Evolutionary conservation across 2,113 vertebrate genomes (phyloP), one percentile per base, ranked within the genome.

Genomic region (Macquaria ambigua): DNA sequence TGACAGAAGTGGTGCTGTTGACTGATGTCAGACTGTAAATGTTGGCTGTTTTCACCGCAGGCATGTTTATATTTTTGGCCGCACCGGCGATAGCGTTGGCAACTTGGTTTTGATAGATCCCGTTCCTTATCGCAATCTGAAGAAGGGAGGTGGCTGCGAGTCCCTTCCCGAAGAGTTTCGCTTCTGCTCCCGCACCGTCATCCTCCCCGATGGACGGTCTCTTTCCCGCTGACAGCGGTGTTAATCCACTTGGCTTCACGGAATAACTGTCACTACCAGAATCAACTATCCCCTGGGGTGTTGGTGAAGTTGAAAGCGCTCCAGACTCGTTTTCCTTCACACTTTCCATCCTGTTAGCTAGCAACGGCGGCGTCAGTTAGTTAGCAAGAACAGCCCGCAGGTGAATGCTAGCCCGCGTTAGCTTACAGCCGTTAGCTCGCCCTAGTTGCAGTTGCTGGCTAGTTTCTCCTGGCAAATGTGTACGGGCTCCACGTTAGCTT

Each of bases 121-220:
- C 94, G 82, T 95, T 95, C 41, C 95, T 59, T 18, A 95, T 95
- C 23, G 94, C 94, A 5, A 94, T 94, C 83, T 94, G 94, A 25
- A 96, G 94, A 34, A 95, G 92, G 90, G 95, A 94, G 92, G 92
- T 94, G 90, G 94, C 89, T 3, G 92, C 92, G 0, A 93, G 90
- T 37, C 93, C 95, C 80, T 93, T 94, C 48, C 90, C 93, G 66
- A 94, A 94, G 81, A 94, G 92, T 86, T 94, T 94, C 55, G 93
- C 84, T 76, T 95, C 95, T 8, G 93, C 92, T 76, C 91, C 93
- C 9, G 86, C 93, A 8, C 87, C 86, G 56, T 95, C 94, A 80
- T 94, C 93, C 67, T 92, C 95, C 25, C 82, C 94, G 55, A 89
- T 83, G 43, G 91, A 92, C 18, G 88, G 83, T 94, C 93, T 93